phyloP scores from a whole-genome alignment of 1,140 invertebrate genomes.

The Cyclina sinensis region DNA sequence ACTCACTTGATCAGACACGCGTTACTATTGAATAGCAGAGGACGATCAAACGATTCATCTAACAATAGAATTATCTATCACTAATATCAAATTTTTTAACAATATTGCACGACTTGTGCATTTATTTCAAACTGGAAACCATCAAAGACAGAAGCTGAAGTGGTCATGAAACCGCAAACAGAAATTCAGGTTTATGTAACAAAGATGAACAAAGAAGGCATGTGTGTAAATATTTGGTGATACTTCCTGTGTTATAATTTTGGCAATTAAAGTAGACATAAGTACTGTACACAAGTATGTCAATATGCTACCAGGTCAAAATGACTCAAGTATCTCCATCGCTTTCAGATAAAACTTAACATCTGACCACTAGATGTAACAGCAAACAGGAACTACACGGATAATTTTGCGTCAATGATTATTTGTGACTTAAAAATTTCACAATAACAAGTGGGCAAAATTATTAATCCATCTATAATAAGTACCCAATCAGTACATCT shows the following conservation, averaged over 20 bases:
- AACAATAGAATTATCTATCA: background rate
- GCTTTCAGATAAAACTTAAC: no score
- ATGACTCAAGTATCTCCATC: background rate
- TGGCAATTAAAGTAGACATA: background rate
- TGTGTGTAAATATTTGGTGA: background rate
- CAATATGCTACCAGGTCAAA: background rate
- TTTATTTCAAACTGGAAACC: background rate
- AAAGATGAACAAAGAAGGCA: background rate
- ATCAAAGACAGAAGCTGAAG: background rate
- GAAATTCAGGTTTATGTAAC: conserved; percentile 1
- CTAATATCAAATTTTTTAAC: background rate
- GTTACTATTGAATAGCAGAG: background rate
- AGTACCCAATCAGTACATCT: no score
- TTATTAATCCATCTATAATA: no score
- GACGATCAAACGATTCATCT: background rate
- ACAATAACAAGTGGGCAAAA: background rate
- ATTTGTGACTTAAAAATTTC: background rate
- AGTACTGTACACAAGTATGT: background rate
- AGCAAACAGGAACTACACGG: background rate
- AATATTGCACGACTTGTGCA: background rate
- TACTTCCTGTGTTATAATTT: conserved; percentile 3
- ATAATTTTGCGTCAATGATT: background rate
- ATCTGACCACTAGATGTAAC: background rate
- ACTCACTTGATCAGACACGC: background rate
- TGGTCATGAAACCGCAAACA: background rate